Evolutionary conservation across 2,113 vertebrate genomes (phyloP).

Genomic region (Alethe castanea): DNA sequence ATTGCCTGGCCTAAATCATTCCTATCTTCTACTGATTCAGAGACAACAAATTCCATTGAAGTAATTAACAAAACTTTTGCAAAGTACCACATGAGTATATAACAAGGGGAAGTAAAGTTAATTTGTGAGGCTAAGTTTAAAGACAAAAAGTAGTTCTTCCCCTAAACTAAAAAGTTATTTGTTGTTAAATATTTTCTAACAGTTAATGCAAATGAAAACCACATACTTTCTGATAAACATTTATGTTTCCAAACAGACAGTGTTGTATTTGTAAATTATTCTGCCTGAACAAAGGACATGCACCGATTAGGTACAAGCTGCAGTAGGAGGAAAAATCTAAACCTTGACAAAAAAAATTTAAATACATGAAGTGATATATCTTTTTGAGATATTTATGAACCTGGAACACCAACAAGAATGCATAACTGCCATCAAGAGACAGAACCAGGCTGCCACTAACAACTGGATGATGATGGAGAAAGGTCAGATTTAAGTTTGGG

Average conservation of each 20-base stretch:
- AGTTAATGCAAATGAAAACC: not conserved
- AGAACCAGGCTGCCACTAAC: not conserved
- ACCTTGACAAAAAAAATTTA: not conserved
- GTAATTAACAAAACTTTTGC: not conserved
- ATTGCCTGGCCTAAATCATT: not conserved
- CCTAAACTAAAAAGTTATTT: not conserved
- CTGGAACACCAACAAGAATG: not conserved
- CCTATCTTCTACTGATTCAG: not conserved
- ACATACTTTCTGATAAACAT: not conserved
- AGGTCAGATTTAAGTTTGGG: not conserved
- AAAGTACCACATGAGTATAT: rapidly evolving
- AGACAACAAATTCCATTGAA: not conserved
- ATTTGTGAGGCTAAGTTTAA: not conserved
- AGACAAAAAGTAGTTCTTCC: not conserved
- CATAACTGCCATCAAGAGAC: rapidly evolving
- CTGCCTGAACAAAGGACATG: not conserved
- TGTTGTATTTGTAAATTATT: not conserved
- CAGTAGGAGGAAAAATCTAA: not conserved
- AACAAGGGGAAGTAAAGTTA: not conserved
- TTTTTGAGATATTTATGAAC: not conserved
- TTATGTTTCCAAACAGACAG: not conserved
- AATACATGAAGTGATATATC: not conserved
- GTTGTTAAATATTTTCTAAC: not conserved
- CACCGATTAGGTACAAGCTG: not conserved
- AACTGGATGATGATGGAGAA: not conserved